Conservation (phyloP, 2,113 vertebrate species). For the Telmatochromis brichardi region DNA sequence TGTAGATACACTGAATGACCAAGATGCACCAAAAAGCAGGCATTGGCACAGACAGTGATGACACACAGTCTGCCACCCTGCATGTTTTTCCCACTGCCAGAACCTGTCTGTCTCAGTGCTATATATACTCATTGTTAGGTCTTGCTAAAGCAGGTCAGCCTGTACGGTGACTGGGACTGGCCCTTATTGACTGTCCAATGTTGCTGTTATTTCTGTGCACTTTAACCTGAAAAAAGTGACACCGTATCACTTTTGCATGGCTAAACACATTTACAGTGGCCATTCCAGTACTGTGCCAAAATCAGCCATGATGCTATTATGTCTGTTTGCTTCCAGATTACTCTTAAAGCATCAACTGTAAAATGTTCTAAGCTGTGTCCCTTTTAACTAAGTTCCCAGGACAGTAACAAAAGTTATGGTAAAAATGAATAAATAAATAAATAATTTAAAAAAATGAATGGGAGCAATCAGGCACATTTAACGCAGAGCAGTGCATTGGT, state of each 20-base stretch:
- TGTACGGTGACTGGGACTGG: constrained; percentile 3
- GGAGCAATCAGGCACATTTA: background rate
- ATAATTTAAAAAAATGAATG: accelerated
- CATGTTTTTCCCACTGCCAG: constrained; percentile 18
- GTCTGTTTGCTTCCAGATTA: constrained; percentile 11
- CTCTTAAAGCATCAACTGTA: background rate
- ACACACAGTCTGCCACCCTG: constrained; percentile 54
- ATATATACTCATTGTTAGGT: constrained; percentile 56
- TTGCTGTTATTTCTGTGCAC: constrained; percentile 23
- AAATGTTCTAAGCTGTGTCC: background rate
- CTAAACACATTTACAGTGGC: background rate
- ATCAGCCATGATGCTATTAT: background rate
- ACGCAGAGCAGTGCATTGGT: background rate
- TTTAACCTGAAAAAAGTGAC: constrained; percentile 11
- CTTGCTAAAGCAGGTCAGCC: constrained; percentile 19
- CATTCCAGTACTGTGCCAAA: background rate
- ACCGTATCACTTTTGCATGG: background rate
- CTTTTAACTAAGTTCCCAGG: background rate
- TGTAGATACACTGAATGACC: background rate
- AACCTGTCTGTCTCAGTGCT: constrained; percentile 49
- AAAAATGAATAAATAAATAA: background rate
- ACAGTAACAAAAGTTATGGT: background rate
- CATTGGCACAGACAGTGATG: constrained; percentile 30
- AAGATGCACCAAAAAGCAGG: constrained; percentile 11
- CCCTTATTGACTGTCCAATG: constrained; percentile 1